Evolutionary conservation across 1,140 invertebrate species (phyloP), one percentile per base, ranked within the genome.

Genomic region (Euura lappo): DNA sequence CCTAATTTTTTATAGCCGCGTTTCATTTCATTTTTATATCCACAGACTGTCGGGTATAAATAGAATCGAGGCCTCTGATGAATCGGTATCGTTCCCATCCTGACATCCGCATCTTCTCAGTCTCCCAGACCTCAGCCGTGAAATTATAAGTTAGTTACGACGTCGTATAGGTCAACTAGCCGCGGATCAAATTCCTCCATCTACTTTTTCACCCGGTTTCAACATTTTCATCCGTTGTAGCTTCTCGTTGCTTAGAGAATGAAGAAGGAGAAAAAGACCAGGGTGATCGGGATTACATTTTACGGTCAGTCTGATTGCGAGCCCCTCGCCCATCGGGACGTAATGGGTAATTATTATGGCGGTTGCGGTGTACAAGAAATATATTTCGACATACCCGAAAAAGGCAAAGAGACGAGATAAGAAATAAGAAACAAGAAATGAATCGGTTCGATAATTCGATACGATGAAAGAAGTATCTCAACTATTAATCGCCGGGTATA

Each of bases 111-210:
- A 60, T 60, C 51, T 60, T 60, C 8, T 60, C 8, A 5, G 51
- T 60, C 51, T 11, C 51, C 51, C 51, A 8, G 51, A 60, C 13
- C 28, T n/a, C 44, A 44, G 70, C 45, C 73, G 71, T 78, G 7
- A 78, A 78, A 78, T 78, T 65, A 4, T 66, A 43, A 71, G 64
- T 78, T 69, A 11, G 68, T 75, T 72, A 45, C 42, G 64, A 67
- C 69, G 65, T 71, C 28, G 51, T 71, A 71, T 6, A 60, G 10
- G 8, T 7, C 68, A 68, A 68, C 66, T 42, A 68, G 66, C 66
- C 66, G 13, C 44, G 66, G 44, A 68, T 28, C 8, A 68, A 28
- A 68, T 68, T 68, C 66, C 66, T 68, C 8, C 44, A 42, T 44
- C 66, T 10, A 13, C 60, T 64, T 64, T 64, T 64, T 64, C 2